A percentile compares a stretch with the other conserved stretches of the same genome.
Conservation (phyloP, 2,797 vertebrate genomes). For the Sebastes variabilis region DNA sequence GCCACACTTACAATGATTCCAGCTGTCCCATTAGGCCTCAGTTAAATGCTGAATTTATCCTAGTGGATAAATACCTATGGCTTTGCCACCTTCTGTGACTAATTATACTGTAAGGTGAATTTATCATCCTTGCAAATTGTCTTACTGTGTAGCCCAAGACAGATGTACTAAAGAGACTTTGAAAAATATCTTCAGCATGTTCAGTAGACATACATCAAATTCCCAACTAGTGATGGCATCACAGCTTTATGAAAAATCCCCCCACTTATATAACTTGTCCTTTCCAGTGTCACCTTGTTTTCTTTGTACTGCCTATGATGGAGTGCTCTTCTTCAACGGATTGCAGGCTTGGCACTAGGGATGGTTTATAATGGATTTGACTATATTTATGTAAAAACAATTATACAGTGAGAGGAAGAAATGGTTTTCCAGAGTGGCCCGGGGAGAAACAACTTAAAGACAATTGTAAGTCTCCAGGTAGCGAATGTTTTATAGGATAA, state of each 20-base stretch:
- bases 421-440: not conserved
- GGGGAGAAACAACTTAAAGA: not conserved
- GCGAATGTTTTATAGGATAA: not conserved
- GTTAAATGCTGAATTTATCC: not conserved
- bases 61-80: not conserved
- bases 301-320: not conserved
- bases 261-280: not conserved
- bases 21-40: not conserved
- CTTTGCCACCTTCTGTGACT: not conserved
- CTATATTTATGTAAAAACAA: conserved; percentile 8
- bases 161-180: not conserved
- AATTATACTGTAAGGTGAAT: not conserved
- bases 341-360: not conserved
- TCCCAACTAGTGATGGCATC: not conserved
- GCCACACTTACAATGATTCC: not conserved
- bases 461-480: not conserved
- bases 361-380: not conserved
- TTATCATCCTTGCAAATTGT: not conserved
- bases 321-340: not conserved
- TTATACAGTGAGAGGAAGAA: not conserved
- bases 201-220: not conserved
- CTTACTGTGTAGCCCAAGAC: not conserved
- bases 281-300: not conserved
- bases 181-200: not conserved
- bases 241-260: not conserved